phyloP scores from a whole-genome alignment of 2,797 vertebrate genomes.

The Acanthopagrus latus region DNA sequence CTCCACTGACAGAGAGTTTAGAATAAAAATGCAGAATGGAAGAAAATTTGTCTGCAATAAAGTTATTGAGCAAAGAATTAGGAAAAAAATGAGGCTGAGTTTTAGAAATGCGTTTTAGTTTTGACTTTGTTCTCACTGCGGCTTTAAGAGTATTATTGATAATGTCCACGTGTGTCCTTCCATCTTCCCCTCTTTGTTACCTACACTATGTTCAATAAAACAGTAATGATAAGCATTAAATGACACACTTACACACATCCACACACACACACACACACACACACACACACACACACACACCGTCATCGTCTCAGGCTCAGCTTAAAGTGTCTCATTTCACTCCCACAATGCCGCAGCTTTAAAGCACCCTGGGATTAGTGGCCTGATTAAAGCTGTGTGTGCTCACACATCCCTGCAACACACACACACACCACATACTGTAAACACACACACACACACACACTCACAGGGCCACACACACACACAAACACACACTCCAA shows the following conservation, averaged over 20 bases:
- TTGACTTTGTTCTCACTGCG: too few relatives aligned
- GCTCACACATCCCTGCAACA: conserved; percentile 51
- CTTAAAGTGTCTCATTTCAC: conserved; percentile 65
- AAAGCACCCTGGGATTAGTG: conserved; percentile 66
- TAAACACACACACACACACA: conserved; percentile 34
- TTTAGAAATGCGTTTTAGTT: too few relatives aligned
- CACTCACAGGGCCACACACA: not conserved
- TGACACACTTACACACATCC: conserved; percentile 8
- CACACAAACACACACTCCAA: conserved; percentile 42
- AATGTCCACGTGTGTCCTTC: too few relatives aligned
- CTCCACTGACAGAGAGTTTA: too few relatives aligned
- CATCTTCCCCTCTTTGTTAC: too few relatives aligned
- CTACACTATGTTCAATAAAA: too few relatives aligned
- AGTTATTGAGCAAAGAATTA: too few relatives aligned
- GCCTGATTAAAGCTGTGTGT: conserved; percentile 69
- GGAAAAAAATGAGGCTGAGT: too few relatives aligned
- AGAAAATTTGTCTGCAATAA: too few relatives aligned
- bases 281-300: not conserved
- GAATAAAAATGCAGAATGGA: too few relatives aligned
- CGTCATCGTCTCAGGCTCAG: conserved; percentile 36
- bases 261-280: conserved; percentile 5
- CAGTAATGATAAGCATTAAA: not conserved
- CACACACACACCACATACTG: conserved; percentile 51
- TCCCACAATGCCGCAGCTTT: conserved; percentile 58
- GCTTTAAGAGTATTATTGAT: too few relatives aligned